Percentiles rank a stretch among this genome's conserved stretches.
Conservation (phyloP, 2,113 vertebrate genomes). For the Cottus gobio region DNA sequence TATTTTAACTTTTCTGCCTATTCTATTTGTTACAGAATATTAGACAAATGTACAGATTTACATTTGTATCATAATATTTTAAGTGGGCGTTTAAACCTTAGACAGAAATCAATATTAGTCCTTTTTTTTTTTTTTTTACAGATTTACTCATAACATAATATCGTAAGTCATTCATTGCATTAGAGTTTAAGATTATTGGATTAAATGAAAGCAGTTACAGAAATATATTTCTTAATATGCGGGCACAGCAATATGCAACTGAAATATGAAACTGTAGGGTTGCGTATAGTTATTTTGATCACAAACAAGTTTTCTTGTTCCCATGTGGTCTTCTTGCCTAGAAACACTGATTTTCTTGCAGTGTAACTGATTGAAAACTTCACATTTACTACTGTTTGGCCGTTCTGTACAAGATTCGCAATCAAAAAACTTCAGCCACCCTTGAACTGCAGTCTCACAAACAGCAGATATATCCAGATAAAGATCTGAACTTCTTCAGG, state of each 20-base stretch:
- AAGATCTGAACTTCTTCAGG: not conserved
- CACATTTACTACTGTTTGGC: not conserved
- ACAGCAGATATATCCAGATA: not conserved
- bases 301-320: not conserved
- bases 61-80: too few species aligned
- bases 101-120: too few species aligned
- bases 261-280: not conserved
- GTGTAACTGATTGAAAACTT: not conserved
- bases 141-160: not conserved
- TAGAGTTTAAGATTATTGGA: too few species aligned
- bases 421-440: not conserved
- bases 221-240: not conserved
- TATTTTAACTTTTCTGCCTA: too few species aligned
- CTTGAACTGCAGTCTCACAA: not conserved
- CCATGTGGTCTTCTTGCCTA: not conserved
- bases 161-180: not conserved
- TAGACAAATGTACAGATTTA: too few species aligned
- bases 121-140: not conserved
- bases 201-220: not conserved
- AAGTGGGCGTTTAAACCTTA: too few species aligned
- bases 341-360: not conserved
- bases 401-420: not conserved
- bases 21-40: too few species aligned
- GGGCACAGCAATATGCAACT: not conserved
- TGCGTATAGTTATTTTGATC: too few species aligned